These are phyloP conservation scores for Thamnophis elegans DNA, from an alignment of 2,797 vertebrate genomes.

Conservation along the genomic window DNA sequence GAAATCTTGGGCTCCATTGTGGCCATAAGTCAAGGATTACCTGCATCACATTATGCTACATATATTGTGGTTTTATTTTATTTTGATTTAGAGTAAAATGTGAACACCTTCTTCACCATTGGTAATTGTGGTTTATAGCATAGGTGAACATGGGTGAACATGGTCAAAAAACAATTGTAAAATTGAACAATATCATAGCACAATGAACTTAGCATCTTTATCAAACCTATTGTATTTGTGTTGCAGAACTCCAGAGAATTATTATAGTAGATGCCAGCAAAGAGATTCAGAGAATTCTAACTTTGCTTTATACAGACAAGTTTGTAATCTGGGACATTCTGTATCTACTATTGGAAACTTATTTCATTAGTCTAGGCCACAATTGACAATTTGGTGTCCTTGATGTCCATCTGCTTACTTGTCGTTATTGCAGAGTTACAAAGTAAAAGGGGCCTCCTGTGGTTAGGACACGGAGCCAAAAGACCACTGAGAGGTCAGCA, in stretches of 20 bases:
- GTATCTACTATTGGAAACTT: neutral
- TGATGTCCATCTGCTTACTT: neutral
- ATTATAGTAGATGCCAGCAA: neutral
- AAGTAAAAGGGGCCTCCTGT: neutral
- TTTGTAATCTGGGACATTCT: neutral
- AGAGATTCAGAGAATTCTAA: neutral
- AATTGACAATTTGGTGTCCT: no score
- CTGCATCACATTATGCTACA: neutral
- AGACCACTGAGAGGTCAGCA: neutral
- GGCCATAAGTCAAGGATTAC: no score
- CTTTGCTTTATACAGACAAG: neutral
- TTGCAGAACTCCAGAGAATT: neutral
- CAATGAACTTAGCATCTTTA: neutral
- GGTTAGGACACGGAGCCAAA: neutral
- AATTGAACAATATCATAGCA: neutral
- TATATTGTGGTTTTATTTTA: neutral
- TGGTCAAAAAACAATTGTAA: neutral
- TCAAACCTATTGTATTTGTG: neutral
- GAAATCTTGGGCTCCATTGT: no score
- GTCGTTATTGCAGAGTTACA: neutral
- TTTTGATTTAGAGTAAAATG: neutral
- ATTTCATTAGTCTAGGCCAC: neutral
- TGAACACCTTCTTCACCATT: neutral
- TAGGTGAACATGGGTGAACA: neutral
- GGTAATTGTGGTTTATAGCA: neutral